Evolutionary conservation across 1,140 invertebrate species (phyloP).

Genomic region (Vanessa tameamea): DNA sequence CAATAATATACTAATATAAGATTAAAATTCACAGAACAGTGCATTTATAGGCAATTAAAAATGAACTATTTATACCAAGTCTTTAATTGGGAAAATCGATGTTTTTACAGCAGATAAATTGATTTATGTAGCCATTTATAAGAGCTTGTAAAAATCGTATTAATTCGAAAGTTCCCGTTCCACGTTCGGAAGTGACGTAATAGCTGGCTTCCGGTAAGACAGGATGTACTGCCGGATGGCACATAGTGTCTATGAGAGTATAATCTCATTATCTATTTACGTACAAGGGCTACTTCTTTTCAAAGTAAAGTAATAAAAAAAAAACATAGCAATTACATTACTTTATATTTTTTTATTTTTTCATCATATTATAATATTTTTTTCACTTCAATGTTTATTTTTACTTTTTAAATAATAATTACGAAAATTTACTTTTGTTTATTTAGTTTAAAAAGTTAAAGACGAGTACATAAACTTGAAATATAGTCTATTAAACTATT

Average conservation of each 20-base stretch:
- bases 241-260: constrained; percentile 19
- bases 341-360: not conserved
- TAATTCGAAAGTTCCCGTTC: constrained; percentile 17
- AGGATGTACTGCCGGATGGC: constrained; percentile 48
- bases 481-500: constrained; percentile 53
- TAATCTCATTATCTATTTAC: constrained; percentile 12
- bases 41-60: no score
- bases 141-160: constrained; percentile 13
- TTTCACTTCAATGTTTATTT: no score
- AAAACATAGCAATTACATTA: not conserved
- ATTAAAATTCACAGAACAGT: no score
- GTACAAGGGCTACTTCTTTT: not conserved
- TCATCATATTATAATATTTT: not conserved
- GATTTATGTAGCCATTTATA: not conserved
- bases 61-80: no score
- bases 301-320: not conserved
- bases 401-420: no score
- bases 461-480: constrained; percentile 35
- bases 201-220: constrained; percentile 51
- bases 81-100: no score
- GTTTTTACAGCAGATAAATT: not conserved
- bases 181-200: constrained; percentile 49
- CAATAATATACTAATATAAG: no score
- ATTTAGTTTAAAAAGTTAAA: constrained; percentile 23
- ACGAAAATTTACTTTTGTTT: not conserved